Evolutionary conservation across 1,140 invertebrate genomes (phyloP), one percentile per base, ranked within the genome.

Genomic region (Muscidifurax raptorellus): DNA sequence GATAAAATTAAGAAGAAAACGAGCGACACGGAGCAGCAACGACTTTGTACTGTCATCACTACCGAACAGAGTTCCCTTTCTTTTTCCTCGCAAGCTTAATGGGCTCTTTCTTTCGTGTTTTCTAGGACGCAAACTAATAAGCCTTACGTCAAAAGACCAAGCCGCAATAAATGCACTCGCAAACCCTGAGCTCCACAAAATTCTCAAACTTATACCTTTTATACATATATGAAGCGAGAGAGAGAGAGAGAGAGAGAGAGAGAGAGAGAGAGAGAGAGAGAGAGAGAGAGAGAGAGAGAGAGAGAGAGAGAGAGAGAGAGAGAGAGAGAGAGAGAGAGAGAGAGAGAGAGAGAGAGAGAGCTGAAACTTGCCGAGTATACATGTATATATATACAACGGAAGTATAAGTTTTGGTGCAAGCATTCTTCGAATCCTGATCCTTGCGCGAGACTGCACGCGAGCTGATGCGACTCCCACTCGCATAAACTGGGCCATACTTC

Each of bases 401-500:
- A n/a, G 66, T 4, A 15, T 13, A 13, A 6, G 67, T 28, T 40
- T 0, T 10, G 36, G 36, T 2, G 18, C 28, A 12, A 9, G 15
- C 18, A 36, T 36, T 72, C 71, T 36, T 36, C 71, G 13, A 69
- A 30, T 69, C 67, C 67, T 69, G 67, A 69, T 69, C 67, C 67
- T 64, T 25, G 67, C 25, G 15, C 12, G 67, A 30, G n/a, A n/a
- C n/a, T n/a, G n/a, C 67, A 69, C 67, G 67, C 52, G 47, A 52
- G 47, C 10, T 40, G 40, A n/a, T n/a, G n/a, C 47, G 22, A 59
- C 52, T 59, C 52, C 52, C 7, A 1, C 22, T 9, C 59, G 18
- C n/a, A 69, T 27, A 69, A 69, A 69, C 67, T 69, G 67, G 67
- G 67, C 67, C 67, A 64, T 64, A n/a, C n/a, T n/a, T n/a, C n/a